Percentiles rank a stretch among this genome's conserved stretches.
Evolutionary conservation across 2,888 invertebrate species (phyloP).

Genomic region (Trichopria drosophilae): DNA sequence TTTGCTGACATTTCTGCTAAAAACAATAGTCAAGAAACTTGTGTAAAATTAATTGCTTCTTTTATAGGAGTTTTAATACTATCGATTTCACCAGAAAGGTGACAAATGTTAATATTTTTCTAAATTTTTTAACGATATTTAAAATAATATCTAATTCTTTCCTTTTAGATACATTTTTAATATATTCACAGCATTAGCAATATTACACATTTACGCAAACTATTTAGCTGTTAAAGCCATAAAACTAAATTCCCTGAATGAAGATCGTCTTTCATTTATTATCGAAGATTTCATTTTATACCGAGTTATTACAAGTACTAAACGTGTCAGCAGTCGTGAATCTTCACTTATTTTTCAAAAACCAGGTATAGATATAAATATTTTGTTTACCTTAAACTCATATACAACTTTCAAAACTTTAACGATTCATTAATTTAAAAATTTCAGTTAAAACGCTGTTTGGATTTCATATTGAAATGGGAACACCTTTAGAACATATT

Average conservation of each 20-base stretch:
- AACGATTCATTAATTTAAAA: conserved; percentile 15
- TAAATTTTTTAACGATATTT: conserved; percentile 11
- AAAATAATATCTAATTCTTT: conserved; percentile 30
- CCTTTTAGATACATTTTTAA: conserved; percentile 69
- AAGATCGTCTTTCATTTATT: conserved; percentile 72
- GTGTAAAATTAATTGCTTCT: conserved; percentile 88
- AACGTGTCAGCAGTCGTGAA: conserved; percentile 72
- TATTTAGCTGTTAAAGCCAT: conserved; percentile 83
- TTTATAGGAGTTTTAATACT: conserved; percentile 77
- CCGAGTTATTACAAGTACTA: conserved; percentile 66
- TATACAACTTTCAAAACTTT: conserved; percentile 1
- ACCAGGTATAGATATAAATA: conserved; percentile 38
- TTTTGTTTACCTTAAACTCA: conserved; percentile 5
- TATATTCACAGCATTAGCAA: conserved; percentile 75
- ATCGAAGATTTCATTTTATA: conserved; percentile 69
- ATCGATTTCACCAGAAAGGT: conserved; percentile 65
- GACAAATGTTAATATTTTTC: conserved; percentile 39
- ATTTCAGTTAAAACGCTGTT: conserved; percentile 65
- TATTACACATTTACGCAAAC: conserved; percentile 83
- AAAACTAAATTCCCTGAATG: conserved; percentile 79
- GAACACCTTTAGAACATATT: conserved; percentile 61
- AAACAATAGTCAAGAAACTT: conserved; percentile 95
- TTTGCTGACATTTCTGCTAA: conserved; percentile 92
- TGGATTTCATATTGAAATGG: conserved; percentile 67
- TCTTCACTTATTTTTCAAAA: conserved; percentile 65